Conservation (phyloP, 2,888 invertebrate genomes). For the Phyto melanocephala region DNA sequence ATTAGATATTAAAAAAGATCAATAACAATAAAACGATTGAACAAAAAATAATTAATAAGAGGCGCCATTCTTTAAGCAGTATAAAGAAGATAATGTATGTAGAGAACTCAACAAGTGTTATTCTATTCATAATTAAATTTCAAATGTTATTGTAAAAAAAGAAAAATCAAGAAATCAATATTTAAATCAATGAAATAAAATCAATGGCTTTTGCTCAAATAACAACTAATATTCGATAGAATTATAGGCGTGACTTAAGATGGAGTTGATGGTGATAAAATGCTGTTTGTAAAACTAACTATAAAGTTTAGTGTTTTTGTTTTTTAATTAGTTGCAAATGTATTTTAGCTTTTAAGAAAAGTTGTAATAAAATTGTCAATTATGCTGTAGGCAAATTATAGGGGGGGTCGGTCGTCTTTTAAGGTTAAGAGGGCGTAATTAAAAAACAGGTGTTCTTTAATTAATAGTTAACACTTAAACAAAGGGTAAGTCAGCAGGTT, state of each 20-base stretch:
- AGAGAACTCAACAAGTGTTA: background rate
- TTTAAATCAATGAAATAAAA: slow-evolving; percentile 5
- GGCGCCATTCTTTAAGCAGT: slow-evolving; percentile 48
- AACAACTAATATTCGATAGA: slow-evolving; percentile 3
- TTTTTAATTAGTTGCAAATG: background rate
- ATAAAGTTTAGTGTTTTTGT: background rate
- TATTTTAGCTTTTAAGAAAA: background rate
- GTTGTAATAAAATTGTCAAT: background rate
- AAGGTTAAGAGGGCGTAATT: background rate
- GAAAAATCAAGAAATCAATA: slow-evolving; percentile 3
- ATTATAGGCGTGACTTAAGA: slow-evolving; percentile 60
- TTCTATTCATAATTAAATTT: slow-evolving; percentile 2
- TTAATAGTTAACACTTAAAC: too few relatives aligned
- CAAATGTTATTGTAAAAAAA: slow-evolving; percentile 23
- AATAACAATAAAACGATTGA: background rate
- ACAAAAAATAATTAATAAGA: slow-evolving; percentile 48
- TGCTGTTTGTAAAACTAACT: background rate
- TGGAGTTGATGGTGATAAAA: slow-evolving; percentile 36
- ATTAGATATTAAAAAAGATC: background rate
- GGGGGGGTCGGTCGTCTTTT: background rate
- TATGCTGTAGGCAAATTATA: background rate
- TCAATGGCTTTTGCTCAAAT: slow-evolving; percentile 1
- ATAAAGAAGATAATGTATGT: background rate
- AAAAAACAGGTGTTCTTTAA: slow-evolving; percentile 24
- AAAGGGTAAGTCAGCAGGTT: too few relatives aligned